Conservation (phyloP, 2,797 vertebrate genomes). For the Pangasius mekongensis region DNA sequence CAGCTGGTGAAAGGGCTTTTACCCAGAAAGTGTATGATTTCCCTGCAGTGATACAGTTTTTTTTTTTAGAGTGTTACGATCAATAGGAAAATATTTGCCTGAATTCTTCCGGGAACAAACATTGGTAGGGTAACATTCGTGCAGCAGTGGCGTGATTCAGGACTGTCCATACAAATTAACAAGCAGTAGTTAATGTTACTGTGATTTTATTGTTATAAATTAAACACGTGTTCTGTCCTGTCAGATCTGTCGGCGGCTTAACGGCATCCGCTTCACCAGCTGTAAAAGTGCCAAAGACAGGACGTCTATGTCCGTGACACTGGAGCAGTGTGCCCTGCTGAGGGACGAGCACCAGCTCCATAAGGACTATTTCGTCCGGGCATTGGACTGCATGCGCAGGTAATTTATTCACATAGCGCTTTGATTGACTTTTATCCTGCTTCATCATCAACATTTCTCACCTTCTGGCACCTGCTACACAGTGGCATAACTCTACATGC, state of each 20-base stretch:
- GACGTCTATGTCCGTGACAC: slow-evolving; percentile 96
- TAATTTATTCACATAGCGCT: slow-evolving; percentile 61
- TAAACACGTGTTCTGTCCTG: background rate
- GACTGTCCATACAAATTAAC: background rate
- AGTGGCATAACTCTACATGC: background rate
- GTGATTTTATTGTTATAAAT: background rate
- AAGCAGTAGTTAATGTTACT: background rate
- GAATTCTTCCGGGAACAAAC: background rate
- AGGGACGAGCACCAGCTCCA: slow-evolving; percentile 94
- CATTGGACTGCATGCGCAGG: slow-evolving; percentile 98
- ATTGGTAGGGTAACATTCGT: background rate
- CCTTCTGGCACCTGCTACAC: background rate
- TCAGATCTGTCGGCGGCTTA: slow-evolving; percentile 95
- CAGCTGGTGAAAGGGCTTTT: background rate
- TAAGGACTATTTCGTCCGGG: slow-evolving; percentile 92
- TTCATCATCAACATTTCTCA: slow-evolving; percentile 14
- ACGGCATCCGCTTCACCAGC: slow-evolving; percentile 96
- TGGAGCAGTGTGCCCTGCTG: slow-evolving; percentile 94
- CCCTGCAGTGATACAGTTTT: background rate
- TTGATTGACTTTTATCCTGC: background rate
- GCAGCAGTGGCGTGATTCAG: too few relatives aligned
- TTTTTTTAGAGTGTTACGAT: background rate
- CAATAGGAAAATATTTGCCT: background rate
- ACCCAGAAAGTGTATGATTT: background rate
- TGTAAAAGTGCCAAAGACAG: slow-evolving; percentile 99